These are phyloP conservation scores for Varanus komodoensis DNA, from an alignment of 2,113 vertebrate species.

Conservation along the genomic window DNA sequence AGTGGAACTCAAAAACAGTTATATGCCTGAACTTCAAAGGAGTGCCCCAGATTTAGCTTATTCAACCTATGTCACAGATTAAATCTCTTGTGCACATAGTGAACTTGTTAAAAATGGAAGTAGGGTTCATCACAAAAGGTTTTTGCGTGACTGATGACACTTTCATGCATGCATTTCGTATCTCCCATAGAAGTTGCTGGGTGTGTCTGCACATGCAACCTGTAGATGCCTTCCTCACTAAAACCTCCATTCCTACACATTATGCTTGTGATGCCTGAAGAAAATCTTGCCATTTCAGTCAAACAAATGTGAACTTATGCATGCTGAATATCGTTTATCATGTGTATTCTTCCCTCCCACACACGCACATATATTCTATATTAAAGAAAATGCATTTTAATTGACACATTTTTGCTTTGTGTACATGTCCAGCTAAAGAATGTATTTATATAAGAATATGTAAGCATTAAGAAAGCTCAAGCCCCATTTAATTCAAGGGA, in stretches of 20 bases:
- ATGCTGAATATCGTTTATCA: not conserved
- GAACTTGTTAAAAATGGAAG: not conserved
- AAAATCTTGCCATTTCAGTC: not conserved
- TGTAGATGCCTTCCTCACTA: not conserved
- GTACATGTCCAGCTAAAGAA: not conserved
- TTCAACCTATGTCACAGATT: too few species aligned
- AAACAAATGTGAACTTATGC: not conserved
- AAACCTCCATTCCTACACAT: not conserved
- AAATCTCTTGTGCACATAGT: not conserved
- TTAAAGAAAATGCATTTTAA: not conserved
- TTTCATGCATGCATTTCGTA: not conserved
- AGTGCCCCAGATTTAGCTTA: not conserved
- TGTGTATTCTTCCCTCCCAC: not conserved
- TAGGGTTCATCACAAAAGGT: not conserved
- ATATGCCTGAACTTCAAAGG: not conserved
- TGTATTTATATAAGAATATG: not conserved
- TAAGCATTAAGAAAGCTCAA: not conserved
- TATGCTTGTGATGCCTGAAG: not conserved
- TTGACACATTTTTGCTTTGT: not conserved
- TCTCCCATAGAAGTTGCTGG: too few species aligned
- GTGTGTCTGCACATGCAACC: too few species aligned
- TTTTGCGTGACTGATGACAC: not conserved
- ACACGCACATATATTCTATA: not conserved
- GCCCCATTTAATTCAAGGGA: not conserved
- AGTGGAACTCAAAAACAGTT: not conserved